phyloP scores from a whole-genome alignment of 2,888 invertebrate genomes.

The Coleophora flavipennella region DNA sequence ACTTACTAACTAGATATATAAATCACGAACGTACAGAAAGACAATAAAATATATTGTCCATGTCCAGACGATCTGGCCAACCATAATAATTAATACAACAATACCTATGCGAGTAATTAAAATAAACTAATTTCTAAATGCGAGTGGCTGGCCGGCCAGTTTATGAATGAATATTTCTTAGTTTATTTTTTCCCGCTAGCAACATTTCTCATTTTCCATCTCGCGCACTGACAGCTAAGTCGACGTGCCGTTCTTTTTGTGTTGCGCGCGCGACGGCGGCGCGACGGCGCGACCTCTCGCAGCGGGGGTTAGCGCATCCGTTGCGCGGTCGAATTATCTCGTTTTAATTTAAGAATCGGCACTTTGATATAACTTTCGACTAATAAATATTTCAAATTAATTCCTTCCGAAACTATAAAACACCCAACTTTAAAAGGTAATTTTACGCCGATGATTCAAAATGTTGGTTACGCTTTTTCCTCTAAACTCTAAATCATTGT shows the following conservation, averaged over 20 bases:
- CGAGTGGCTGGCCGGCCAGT: conserved; percentile 33
- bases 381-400: conserved; percentile 29
- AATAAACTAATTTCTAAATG: conserved; percentile 69
- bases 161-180: conserved; percentile 60
- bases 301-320: conserved; percentile 61
- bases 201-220: conserved; percentile 64
- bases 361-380: conserved; percentile 23
- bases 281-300: conserved; percentile 62
- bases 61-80: conserved; percentile 34
- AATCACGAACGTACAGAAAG: conserved; percentile 58
- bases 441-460: neutral
- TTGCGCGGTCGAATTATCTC: conserved; percentile 55
- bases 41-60: conserved; percentile 72
- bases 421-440: neutral
- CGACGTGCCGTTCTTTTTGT: conserved; percentile 54
- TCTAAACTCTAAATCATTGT: neutral
- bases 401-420: neutral
- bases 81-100: conserved; percentile 65
- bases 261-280: conserved; percentile 62
- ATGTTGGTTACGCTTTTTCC: neutral
- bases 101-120: conserved; percentile 65
- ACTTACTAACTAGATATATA: conserved; percentile 72
- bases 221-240: conserved; percentile 57
- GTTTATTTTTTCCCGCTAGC: conserved; percentile 44
- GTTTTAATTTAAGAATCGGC: conserved; percentile 59